phyloP scores from a whole-genome alignment of 2,113 vertebrate species.

The Cephalopterus ornatus region DNA sequence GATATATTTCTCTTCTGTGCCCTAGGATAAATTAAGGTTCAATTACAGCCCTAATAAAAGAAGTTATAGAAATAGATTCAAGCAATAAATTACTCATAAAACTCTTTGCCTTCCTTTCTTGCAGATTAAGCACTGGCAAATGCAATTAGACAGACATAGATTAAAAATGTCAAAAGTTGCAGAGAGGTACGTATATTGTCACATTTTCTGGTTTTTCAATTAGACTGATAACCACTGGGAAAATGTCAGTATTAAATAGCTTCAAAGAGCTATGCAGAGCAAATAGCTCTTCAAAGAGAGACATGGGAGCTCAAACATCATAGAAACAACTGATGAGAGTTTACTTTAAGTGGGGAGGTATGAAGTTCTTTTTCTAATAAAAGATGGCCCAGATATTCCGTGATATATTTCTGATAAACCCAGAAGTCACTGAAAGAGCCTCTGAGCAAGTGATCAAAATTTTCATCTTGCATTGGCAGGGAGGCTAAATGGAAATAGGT shows the following conservation, averaged over 20 bases:
- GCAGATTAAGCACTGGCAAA: slow-evolving; percentile 97
- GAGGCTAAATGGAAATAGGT: not conserved
- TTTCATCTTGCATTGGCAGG: not conserved
- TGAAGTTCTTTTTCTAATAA: not conserved
- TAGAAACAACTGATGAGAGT: not conserved
- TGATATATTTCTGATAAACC: not conserved
- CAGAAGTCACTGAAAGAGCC: not conserved
- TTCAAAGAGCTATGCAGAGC: not conserved
- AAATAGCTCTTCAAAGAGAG: not conserved
- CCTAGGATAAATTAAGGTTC: not conserved
- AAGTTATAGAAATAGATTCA: not conserved
- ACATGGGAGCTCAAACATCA: not conserved
- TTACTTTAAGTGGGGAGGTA: not conserved
- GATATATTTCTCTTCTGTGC: not conserved
- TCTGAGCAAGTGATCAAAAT: not conserved
- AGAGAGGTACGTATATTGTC: slow-evolving; percentile 84
- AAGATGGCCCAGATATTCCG: not conserved
- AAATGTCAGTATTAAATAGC: not conserved
- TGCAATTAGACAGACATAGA: slow-evolving; percentile 96
- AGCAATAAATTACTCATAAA: not conserved
- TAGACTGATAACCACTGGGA: not conserved
- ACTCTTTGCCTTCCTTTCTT: slow-evolving; percentile 62
- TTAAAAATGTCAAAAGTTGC: slow-evolving; percentile 99
- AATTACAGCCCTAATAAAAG: slow-evolving; percentile 22
- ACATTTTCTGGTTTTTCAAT: not conserved